These are phyloP conservation scores for Brachionus koreanus DNA, from an alignment of 1,140 invertebrate species.

Conservation along the genomic window DNA sequence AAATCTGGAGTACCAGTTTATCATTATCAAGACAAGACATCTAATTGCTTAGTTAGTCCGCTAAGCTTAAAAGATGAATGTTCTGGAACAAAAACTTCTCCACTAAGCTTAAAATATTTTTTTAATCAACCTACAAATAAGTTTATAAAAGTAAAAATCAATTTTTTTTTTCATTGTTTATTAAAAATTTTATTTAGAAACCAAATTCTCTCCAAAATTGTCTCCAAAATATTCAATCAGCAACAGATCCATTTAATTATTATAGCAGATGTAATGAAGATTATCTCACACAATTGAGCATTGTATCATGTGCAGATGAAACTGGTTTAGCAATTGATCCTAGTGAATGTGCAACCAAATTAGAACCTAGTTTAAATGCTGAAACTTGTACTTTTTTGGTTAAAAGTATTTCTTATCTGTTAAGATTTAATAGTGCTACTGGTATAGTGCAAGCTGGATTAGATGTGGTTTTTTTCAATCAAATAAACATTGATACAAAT, in stretches of 20 bases:
- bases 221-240: neutral
- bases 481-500: neutral
- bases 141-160: neutral
- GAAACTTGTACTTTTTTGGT: neutral
- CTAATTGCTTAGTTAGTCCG: neutral
- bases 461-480: neutral
- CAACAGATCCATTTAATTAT: neutral
- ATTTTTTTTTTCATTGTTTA: neutral
- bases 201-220: slow-evolving; percentile 10
- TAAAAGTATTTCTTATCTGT: neutral
- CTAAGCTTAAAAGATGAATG: neutral
- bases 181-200: neutral
- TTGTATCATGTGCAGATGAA: neutral
- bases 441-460: neutral
- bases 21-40: neutral
- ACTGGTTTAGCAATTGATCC: neutral
- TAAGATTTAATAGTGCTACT: neutral
- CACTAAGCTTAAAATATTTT: too few species aligned
- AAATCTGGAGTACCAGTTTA: neutral
- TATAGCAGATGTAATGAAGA: neutral
- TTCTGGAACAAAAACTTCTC: too few species aligned
- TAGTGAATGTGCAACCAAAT: neutral
- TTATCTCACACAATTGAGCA: neutral
- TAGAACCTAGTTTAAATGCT: neutral
- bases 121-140: neutral